Evolutionary conservation across 2,113 vertebrate species (phyloP), one percentile per base, ranked within the genome.

Genomic region (Panthera leo): DNA sequence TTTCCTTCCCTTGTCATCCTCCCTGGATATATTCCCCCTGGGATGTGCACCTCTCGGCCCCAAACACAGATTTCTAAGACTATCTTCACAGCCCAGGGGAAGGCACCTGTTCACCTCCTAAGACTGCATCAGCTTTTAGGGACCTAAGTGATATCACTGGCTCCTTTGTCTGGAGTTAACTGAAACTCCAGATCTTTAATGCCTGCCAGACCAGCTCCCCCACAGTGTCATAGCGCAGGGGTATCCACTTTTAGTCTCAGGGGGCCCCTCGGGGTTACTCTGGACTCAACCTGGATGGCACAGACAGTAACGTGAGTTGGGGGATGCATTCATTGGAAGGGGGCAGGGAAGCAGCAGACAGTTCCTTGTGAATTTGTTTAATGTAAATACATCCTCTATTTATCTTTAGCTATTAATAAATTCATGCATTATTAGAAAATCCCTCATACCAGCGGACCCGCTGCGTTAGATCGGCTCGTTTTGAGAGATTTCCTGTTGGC

Each of bases 401-500:
- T 98, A 98, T 98, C 98, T 98, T 98, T 97, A 91, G 96, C 94
- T 98, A 79, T 98, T 98, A 98, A 98, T 99, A 98, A 99, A 98
- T 98, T 98, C 96, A 96, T 97, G 97, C 89, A 96, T 98, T 98
- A 98, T 98, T 98, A 98, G 97, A 98, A 99, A 99, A 98, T 98
- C 94, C 82, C 97, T 97, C 97, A 95, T 98, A 98, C 92, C 97
- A 97, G 98, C 96, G 98, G 98, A 98, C 98, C 97, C 34, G 95
- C 97, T 98, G 98, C 68, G 97, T 98, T 98, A 98, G 98, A 98
- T 98, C 97, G 97, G 97, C 97, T 98, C 42, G 78, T 98, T 99
- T 98, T 98, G 98, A 98, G 98, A 98, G 98, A 98, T 99, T 99
- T 99, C 96, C 97, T 98, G 97, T 99, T 98, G 97, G 98, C 97